A percentile compares a stretch with the other conserved stretches of the same genome.
phyloP scores from a whole-genome alignment of 1,140 invertebrate species.

The Bicyclus anynana region DNA sequence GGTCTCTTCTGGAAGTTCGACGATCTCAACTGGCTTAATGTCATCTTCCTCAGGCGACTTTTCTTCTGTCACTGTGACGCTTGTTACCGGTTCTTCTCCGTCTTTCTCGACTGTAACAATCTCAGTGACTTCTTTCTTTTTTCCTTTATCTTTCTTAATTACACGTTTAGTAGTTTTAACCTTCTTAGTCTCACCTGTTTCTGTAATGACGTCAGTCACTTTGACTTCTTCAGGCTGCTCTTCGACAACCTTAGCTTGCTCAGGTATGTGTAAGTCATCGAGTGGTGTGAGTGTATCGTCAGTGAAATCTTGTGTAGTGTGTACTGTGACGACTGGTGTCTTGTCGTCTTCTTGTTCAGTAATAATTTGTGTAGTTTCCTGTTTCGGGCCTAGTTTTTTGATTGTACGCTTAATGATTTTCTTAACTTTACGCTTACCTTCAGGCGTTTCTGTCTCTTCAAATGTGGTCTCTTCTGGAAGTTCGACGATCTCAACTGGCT shows the following conservation, averaged over 20 bases:
- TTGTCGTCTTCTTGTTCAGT: slow-evolving; percentile 69
- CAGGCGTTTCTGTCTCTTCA: slow-evolving; percentile 43
- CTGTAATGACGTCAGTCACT: slow-evolving; percentile 28
- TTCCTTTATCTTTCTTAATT: slow-evolving; percentile 50
- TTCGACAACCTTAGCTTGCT: slow-evolving; percentile 44
- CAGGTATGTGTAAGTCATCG: not conserved
- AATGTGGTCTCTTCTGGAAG: slow-evolving; percentile 35
- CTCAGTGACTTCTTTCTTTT: slow-evolving; percentile 44
- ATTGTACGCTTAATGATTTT: slow-evolving; percentile 49
- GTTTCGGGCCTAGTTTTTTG: slow-evolving; percentile 34
- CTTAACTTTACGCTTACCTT: slow-evolving; percentile 45
- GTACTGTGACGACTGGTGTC: slow-evolving; percentile 10
- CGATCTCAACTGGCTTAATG: not conserved
- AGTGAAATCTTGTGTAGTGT: not conserved
- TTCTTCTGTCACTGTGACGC: slow-evolving; percentile 16
- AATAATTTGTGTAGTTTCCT: slow-evolving; percentile 52
- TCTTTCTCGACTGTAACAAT: slow-evolving; percentile 73
- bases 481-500: slow-evolving; percentile 27
- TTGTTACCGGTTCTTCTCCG: slow-evolving; percentile 55
- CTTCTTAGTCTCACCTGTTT: slow-evolving; percentile 52
- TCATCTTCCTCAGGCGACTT: slow-evolving; percentile 25
- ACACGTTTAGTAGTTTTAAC: slow-evolving; percentile 56
- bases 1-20: slow-evolving; percentile 4
- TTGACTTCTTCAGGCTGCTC: slow-evolving; percentile 7
- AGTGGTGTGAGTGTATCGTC: not conserved